Percentiles rank a stretch among this genome's conserved stretches.
These are phyloP conservation scores for Chiridota heheva DNA, from an alignment of 35 echinoderm and acorn worm species.

Conservation along the genomic window DNA sequence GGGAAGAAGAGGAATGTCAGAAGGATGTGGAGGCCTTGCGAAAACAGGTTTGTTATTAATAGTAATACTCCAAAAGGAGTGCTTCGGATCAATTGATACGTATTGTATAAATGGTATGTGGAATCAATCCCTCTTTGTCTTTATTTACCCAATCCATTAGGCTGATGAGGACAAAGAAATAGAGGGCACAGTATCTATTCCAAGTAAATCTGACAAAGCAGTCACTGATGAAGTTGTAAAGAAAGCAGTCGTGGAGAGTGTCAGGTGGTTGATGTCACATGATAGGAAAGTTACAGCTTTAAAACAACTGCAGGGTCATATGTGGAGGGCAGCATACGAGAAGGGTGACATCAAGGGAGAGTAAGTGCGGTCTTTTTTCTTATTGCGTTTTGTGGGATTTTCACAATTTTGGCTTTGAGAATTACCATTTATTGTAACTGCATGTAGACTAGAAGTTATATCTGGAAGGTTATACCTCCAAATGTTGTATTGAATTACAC, in stretches of 20 bases:
- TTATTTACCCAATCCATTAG: not conserved
- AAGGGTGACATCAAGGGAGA: slow-evolving; percentile 52
- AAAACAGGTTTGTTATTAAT: slow-evolving; percentile 43
- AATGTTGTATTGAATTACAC: too few species aligned
- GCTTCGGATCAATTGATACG: not conserved
- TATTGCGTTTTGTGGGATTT: not conserved
- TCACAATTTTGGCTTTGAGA: too few species aligned
- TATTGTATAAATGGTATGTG: not conserved
- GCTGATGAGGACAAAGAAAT: slow-evolving; percentile 21
- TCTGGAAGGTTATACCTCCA: too few species aligned
- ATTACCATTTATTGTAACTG: too few species aligned
- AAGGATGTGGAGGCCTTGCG: slow-evolving; percentile 52
- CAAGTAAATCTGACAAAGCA: not conserved
- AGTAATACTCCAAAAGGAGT: not conserved
- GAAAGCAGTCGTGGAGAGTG: slow-evolving; percentile 55
- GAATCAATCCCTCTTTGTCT: not conserved
- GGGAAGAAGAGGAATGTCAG: slow-evolving; percentile 69
- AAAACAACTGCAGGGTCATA: slow-evolving; percentile 88
- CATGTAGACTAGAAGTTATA: too few species aligned
- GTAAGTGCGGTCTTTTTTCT: too few species aligned
- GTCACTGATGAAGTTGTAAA: slow-evolving; percentile 17
- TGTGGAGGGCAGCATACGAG: slow-evolving; percentile 68
- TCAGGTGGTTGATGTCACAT: slow-evolving; percentile 65
- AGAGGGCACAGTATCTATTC: slow-evolving; percentile 45
- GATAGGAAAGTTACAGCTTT: slow-evolving; percentile 81